Evolutionary conservation across 2,113 vertebrate species (phyloP).

Genomic region (Cacatua alba): DNA sequence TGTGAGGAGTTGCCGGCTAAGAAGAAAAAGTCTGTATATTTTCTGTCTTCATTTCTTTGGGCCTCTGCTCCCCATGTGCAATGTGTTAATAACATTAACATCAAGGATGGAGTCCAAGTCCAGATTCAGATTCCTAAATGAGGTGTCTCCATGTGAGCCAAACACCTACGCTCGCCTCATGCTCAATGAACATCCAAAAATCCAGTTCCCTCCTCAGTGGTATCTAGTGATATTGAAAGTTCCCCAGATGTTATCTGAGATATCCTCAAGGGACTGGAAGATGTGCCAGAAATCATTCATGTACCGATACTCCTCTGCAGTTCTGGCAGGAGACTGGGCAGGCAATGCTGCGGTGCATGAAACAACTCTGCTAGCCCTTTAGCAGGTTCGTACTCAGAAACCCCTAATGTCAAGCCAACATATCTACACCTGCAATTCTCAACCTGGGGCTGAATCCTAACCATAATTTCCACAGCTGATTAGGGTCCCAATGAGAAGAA

Average conservation of each 20-base stretch:
- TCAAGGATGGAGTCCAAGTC: background rate
- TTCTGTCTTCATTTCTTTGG: background rate
- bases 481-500: rapidly evolving
- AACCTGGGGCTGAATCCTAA: background rate
- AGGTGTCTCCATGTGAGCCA: background rate
- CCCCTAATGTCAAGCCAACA: rapidly evolving
- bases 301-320: background rate
- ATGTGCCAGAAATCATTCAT: background rate
- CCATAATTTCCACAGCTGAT: background rate
- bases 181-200: background rate
- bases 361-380: rapidly evolving
- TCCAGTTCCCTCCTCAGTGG: background rate
- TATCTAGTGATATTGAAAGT: background rate
- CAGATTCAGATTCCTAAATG: background rate
- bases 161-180: background rate
- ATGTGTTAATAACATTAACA: background rate
- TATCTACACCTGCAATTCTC: background rate
- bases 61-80: background rate
- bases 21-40: background rate
- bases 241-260: background rate
- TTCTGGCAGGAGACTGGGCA: background rate
- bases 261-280: background rate
- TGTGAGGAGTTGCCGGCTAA: background rate
- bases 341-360: background rate
- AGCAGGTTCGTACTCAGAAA: background rate